These are phyloP conservation scores for Plotosus lineatus DNA, from an alignment of 2,113 vertebrate species.

Conservation along the genomic window DNA sequence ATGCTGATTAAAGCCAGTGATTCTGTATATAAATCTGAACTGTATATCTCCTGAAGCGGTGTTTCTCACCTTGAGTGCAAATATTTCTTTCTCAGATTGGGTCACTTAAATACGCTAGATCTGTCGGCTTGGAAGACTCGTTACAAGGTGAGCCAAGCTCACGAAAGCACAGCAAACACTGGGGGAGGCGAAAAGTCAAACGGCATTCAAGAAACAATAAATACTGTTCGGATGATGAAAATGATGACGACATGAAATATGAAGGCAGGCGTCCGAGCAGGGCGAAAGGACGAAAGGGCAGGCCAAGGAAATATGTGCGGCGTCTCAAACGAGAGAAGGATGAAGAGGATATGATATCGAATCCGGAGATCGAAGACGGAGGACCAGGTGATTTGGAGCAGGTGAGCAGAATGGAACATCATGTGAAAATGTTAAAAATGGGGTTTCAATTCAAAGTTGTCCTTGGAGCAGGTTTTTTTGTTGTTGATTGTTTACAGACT, in stretches of 20 bases:
- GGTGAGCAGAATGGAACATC: background rate
- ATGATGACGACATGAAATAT: slow-evolving; percentile 20
- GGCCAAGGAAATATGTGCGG: slow-evolving; percentile 17
- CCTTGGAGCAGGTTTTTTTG: background rate
- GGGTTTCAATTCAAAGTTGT: background rate
- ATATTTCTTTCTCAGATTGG: background rate
- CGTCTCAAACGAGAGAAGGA: slow-evolving; percentile 30
- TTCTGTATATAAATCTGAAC: background rate
- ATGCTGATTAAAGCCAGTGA: background rate
- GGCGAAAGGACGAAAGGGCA: background rate
- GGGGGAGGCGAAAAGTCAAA: background rate
- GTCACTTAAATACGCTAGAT: slow-evolving; percentile 2
- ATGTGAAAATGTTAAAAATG: background rate
- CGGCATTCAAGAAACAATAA: slow-evolving; percentile 25
- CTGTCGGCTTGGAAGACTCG: background rate
- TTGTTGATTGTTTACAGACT: no score
- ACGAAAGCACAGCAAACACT: slow-evolving; percentile 7
- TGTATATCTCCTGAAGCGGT: background rate
- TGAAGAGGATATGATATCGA: background rate
- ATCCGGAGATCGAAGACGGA: slow-evolving; percentile 22
- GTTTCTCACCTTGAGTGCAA: background rate
- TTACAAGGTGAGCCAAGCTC: background rate
- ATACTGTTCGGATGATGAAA: slow-evolving; percentile 21
- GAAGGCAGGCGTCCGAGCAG: background rate
- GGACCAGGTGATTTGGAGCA: slow-evolving; percentile 12